Evolutionary conservation across 1,140 invertebrate species (phyloP).

Genomic region (Megalopta genalis): DNA sequence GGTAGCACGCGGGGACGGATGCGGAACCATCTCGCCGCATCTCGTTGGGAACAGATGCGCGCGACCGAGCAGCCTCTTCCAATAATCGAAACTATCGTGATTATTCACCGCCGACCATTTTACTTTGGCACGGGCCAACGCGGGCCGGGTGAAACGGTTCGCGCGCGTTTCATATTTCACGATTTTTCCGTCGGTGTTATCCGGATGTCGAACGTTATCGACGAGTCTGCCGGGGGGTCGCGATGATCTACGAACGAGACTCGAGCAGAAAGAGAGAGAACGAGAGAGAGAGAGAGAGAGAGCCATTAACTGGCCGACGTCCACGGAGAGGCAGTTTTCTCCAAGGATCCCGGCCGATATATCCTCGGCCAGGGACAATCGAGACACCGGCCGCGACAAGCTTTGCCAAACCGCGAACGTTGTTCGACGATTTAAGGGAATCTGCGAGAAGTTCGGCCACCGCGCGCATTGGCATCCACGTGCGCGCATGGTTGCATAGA

Average conservation of each 20-base stretch:
- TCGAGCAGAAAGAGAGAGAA: too few species aligned
- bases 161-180: constrained; percentile 15
- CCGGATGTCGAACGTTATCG: too few species aligned
- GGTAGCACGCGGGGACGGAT: not conserved
- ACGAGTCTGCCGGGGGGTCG: too few species aligned
- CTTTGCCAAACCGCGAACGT: not conserved
- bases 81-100: constrained; percentile 42
- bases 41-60: constrained; percentile 21
- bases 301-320: not conserved
- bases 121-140: constrained; percentile 3
- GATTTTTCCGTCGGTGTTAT: not conserved
- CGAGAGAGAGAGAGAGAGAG: too few species aligned
- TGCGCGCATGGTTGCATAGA: not conserved
- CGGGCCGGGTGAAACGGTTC: not conserved
- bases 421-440: not conserved
- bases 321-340: constrained; percentile 8
- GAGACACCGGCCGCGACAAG: constrained; percentile 5
- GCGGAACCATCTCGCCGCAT: not conserved
- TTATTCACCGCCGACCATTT: constrained; percentile 18
- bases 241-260: too few species aligned
- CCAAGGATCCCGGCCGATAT: constrained; percentile 16
- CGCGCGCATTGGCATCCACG: not conserved
- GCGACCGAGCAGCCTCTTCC: constrained; percentile 15
- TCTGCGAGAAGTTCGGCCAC: not conserved
- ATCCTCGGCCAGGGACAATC: constrained; percentile 18